These are phyloP conservation scores for Amiota mariae DNA, from an alignment of 2,888 invertebrate genomes.

Conservation along the genomic window DNA sequence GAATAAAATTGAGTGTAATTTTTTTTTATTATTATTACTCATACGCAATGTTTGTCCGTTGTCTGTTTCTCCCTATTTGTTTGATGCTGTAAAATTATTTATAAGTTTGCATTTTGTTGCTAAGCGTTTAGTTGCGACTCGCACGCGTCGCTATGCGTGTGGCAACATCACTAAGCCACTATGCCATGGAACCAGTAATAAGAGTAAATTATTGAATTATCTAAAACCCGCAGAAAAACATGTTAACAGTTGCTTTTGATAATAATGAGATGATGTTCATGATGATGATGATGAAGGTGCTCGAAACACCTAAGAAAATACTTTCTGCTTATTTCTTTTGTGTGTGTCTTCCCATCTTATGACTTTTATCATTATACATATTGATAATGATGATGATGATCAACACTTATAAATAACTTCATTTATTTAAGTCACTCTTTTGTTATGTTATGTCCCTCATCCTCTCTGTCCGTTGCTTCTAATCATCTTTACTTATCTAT, in stretches of 20 bases:
- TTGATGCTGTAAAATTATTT: not conserved
- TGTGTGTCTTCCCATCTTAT: not conserved
- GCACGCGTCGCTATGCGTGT: constrained; percentile 21
- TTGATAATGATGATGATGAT: not conserved
- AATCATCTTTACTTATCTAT: too few species aligned
- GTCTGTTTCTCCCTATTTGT: not conserved
- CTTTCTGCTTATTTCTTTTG: not conserved
- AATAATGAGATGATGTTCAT: not conserved
- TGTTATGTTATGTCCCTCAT: too few species aligned
- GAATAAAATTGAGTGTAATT: not conserved
- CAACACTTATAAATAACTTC: constrained; percentile 1
- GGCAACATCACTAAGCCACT: not conserved
- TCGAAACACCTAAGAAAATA: not conserved
- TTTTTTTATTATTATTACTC: constrained; percentile 8
- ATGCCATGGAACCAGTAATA: not conserved
- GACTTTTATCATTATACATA: not conserved
- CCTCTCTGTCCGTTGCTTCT: too few species aligned
- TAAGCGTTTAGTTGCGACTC: not conserved
- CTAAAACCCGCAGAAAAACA: not conserved
- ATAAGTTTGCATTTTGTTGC: not conserved
- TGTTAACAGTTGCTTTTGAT: not conserved
- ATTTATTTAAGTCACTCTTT: not conserved
- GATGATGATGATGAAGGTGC: not conserved
- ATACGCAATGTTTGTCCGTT: constrained; percentile 5
- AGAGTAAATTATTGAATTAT: not conserved